Evolutionary conservation across 2,113 vertebrate genomes (phyloP).

Genomic region (Nestor notabilis): DNA sequence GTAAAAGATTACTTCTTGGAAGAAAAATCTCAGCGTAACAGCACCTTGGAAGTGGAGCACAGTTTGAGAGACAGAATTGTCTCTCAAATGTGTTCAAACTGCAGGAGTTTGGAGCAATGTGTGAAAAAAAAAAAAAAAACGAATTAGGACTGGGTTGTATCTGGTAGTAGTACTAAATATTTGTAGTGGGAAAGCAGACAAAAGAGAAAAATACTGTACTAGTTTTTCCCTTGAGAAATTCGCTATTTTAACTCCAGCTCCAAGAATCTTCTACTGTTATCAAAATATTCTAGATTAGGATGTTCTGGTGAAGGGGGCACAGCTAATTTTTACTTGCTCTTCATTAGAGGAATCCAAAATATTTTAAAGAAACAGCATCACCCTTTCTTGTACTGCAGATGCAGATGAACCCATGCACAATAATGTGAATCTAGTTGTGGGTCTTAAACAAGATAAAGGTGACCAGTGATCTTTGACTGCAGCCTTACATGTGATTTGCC

Average conservation of each 20-base stretch:
- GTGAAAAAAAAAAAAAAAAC: too few species aligned
- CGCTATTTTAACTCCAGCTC: neutral
- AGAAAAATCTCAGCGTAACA: neutral
- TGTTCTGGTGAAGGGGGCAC: neutral
- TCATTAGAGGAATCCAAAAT: neutral
- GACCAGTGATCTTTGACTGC: neutral
- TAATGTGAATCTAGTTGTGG: neutral
- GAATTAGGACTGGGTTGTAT: neutral
- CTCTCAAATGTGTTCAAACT: neutral
- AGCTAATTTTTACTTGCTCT: neutral
- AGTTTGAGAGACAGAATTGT: neutral
- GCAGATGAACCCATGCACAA: rapidly evolving
- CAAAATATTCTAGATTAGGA: neutral
- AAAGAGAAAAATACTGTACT: neutral
- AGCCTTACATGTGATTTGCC: neutral
- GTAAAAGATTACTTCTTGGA: neutral
- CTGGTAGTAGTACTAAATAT: neutral
- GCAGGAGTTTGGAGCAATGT: neutral
- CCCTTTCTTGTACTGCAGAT: neutral
- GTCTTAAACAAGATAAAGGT: neutral
- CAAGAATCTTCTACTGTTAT: neutral
- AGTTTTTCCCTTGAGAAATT: neutral
- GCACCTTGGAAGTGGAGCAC: neutral
- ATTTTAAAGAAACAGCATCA: neutral
- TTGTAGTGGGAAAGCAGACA: neutral